Percentiles rank a stretch among this genome's conserved stretches.
phyloP scores from a whole-genome alignment of 2,113 vertebrate genomes.

The Dicentrarchus labrax region DNA sequence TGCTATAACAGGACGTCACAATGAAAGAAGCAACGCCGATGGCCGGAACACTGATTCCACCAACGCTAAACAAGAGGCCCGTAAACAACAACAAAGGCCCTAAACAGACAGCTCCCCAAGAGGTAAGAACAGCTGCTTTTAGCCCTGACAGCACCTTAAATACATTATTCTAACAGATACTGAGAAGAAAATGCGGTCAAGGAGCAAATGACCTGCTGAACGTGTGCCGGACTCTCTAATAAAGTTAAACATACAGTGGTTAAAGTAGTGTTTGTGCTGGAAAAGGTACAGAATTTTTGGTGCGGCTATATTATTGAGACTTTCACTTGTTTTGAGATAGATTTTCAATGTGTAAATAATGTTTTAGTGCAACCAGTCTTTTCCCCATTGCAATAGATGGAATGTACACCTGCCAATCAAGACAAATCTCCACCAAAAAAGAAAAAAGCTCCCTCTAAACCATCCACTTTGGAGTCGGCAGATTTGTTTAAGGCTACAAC shows the following conservation, averaged over 20 bases:
- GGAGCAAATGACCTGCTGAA: background rate
- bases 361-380: background rate
- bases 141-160: too few relatives aligned
- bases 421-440: conserved; percentile 71
- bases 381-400: conserved; percentile 61
- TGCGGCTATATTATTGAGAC: background rate
- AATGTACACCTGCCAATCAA: conserved; percentile 26
- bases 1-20: conserved; percentile 5
- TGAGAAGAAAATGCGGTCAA: background rate
- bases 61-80: conserved; percentile 22
- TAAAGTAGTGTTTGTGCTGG: background rate
- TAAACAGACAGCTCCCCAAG: conserved; percentile 48
- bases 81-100: conserved; percentile 39
- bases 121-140: conserved; percentile 63
- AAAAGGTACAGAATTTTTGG: background rate
- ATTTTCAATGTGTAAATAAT: background rate
- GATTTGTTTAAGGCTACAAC: conserved; percentile 63
- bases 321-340: background rate
- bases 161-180: background rate
- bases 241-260: background rate
- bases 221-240: background rate
- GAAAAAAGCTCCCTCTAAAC: conserved; percentile 47
- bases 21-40: conserved; percentile 37
- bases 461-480: conserved; percentile 28
- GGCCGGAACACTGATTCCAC: conserved; percentile 38